These are phyloP conservation scores for Propsilocerus akamusi DNA, from an alignment of 1,140 invertebrate species.

Conservation along the genomic window DNA sequence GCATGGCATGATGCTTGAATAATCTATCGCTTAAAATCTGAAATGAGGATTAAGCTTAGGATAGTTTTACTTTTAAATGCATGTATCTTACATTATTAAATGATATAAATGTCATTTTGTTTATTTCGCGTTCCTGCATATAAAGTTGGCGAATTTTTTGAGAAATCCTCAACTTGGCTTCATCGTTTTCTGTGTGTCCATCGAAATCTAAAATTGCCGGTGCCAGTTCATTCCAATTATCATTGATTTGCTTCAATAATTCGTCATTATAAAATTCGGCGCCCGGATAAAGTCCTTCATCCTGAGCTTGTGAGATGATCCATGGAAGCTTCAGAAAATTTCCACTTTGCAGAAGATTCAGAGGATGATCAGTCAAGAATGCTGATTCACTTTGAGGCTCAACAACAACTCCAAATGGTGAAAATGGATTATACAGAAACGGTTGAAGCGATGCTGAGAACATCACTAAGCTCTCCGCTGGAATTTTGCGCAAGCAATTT, in stretches of 20 bases:
- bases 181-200: not conserved
- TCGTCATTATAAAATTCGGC: conserved; percentile 13
- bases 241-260: conserved; percentile 10
- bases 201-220: conserved; percentile 5
- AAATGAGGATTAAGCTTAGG: not conserved
- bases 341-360: conserved; percentile 26
- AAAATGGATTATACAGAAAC: conserved; percentile 34
- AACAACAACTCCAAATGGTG: conserved; percentile 34
- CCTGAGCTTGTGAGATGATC: conserved; percentile 27
- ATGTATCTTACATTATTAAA: not conserved
- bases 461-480: not conserved
- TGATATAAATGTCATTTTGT: not conserved
- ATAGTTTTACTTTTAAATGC: not conserved
- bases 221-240: conserved; percentile 12
- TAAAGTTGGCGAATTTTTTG: not conserved
- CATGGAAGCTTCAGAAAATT: conserved; percentile 29
- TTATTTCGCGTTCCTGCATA: not conserved
- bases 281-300: conserved; percentile 32
- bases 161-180: not conserved
- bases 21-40: not conserved
- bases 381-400: conserved; percentile 21
- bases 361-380: conserved; percentile 29
- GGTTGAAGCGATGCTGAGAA: conserved; percentile 13
- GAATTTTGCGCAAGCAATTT: not conserved
- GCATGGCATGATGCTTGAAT: not conserved